phyloP scores from a whole-genome alignment of 2,888 invertebrate species.

The Tineola bisselliella region DNA sequence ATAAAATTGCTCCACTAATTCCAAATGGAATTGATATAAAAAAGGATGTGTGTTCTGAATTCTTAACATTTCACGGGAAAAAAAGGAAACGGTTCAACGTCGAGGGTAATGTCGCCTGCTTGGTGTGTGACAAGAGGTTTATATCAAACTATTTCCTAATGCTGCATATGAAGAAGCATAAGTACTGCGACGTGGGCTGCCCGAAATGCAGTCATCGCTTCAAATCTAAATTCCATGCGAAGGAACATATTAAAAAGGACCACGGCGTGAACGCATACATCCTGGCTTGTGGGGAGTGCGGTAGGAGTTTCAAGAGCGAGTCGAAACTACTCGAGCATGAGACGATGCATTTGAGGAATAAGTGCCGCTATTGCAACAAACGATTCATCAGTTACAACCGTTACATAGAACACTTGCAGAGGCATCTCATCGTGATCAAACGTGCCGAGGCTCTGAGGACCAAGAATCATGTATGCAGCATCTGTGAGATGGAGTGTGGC shows the following conservation, averaged over 20 bases:
- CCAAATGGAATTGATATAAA: conserved; percentile 29
- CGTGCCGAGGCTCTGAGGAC: neutral
- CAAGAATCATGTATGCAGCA: conserved; percentile 31
- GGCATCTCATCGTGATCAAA: conserved; percentile 33
- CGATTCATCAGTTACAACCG: conserved; percentile 28
- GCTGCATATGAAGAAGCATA: conserved; percentile 42
- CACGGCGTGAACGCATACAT: conserved; percentile 29
- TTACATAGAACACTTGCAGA: conserved; percentile 39
- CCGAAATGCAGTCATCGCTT: conserved; percentile 30
- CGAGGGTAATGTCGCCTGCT: conserved; percentile 28
- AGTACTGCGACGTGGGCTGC: conserved; percentile 30
- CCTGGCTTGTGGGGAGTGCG: conserved; percentile 34
- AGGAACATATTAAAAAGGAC: conserved; percentile 43
- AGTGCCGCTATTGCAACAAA: conserved; percentile 43
- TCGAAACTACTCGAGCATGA: conserved; percentile 31
- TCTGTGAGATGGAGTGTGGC: conserved; percentile 46
- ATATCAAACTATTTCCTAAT: conserved; percentile 49
- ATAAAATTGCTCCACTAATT: neutral
- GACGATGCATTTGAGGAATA: conserved; percentile 29
- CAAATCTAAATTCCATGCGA: conserved; percentile 40
- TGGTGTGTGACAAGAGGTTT: conserved; percentile 44
- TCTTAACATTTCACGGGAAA: conserved; percentile 28
- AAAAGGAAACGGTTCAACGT: neutral
- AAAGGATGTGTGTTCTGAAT: conserved; percentile 36
- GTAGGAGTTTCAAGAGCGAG: conserved; percentile 29